Base-by-base conservation (phyloP, 1,140 invertebrate species). In the Ceratina japonica region DNA sequence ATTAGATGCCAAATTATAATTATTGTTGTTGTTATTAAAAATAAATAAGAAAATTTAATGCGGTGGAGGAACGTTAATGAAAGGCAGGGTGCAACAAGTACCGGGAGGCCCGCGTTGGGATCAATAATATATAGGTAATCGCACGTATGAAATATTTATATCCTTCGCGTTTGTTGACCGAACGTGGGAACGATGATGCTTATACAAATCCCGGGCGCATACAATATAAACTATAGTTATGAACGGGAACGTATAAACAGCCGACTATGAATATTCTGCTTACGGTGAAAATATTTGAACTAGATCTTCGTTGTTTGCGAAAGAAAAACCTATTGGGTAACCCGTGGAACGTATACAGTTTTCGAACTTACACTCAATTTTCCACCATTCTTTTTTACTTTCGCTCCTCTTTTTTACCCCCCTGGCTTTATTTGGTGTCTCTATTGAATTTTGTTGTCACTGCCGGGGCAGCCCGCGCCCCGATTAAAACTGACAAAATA, bases 1-100 rank as follows among this genome's bases (percentile, higher is more conserved):
- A 22, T 10, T 8, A 5, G 20, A 13, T 12, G 7, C 2, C 27
- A 31, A 31, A 31, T 31, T 31, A 31, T 31, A 2, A 31, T 31
- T 31, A 31, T 31, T 31, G 4, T 51, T 10, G 51, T 68, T 51
- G 24, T 44, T 22, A 15, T 18, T 10, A 54, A 1, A 54, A 54
- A 18, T 54, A 54, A 54, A 54, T 54, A 54, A 54, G 27, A 31
- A 31, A 31, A 31, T 18, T 54, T 54, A 2, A 7, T 8, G 52
- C 7, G 12, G 3, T 2, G 52, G 15, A 18, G 52, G 22, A 44
- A 75, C 37, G 24, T 7, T 20, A 56, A 58, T 24, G 73, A 22
- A 58, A 54, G 27, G 20, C 12, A 24, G 52, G 27, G 37, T 18
- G 73, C 63, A 75, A 75, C 73, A 75, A 75, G 73, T 68, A 59